Evolutionary conservation across 2,888 invertebrate genomes (phyloP).

Genomic region (Drosophila mettleri): DNA sequence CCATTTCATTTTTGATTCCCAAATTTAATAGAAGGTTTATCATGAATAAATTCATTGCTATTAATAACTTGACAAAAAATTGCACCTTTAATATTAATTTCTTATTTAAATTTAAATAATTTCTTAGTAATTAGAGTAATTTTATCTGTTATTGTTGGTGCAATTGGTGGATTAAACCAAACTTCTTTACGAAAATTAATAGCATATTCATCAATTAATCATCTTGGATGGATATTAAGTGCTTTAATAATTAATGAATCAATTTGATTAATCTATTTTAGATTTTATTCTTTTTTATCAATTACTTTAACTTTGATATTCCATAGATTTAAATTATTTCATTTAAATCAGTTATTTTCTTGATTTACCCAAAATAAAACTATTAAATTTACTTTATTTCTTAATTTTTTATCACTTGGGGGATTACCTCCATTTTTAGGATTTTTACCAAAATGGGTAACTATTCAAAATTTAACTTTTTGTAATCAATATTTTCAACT

Average conservation of each 20-base stretch:
- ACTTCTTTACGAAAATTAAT: constrained; percentile 87
- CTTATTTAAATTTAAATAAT: constrained; percentile 85
- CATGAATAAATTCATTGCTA: constrained; percentile 87
- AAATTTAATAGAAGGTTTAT: constrained; percentile 87
- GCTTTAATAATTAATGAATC: constrained; percentile 85
- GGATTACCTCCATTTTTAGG: constrained; percentile 88
- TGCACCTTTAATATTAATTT: constrained; percentile 87
- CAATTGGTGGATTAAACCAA: constrained; percentile 86
- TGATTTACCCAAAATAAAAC: constrained; percentile 80
- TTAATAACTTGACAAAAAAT: constrained; percentile 89
- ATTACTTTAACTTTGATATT: constrained; percentile 85
- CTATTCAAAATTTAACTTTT: constrained; percentile 86
- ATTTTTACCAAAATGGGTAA: constrained; percentile 88
- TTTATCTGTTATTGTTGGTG: constrained; percentile 85
- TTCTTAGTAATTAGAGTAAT: constrained; percentile 85
- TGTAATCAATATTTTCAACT: constrained; percentile 85
- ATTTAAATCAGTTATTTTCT: constrained; percentile 85
- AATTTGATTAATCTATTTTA: constrained; percentile 86
- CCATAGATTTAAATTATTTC: constrained; percentile 85
- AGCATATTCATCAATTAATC: constrained; percentile 88
- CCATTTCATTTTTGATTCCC: constrained; percentile 88
- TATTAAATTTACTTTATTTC: constrained; percentile 86
- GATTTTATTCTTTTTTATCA: constrained; percentile 85
- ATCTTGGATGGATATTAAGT: constrained; percentile 87
- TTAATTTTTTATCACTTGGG: constrained; percentile 87